phyloP scores from a whole-genome alignment of 2,888 invertebrate genomes.

The Heteromurus nitidus region DNA sequence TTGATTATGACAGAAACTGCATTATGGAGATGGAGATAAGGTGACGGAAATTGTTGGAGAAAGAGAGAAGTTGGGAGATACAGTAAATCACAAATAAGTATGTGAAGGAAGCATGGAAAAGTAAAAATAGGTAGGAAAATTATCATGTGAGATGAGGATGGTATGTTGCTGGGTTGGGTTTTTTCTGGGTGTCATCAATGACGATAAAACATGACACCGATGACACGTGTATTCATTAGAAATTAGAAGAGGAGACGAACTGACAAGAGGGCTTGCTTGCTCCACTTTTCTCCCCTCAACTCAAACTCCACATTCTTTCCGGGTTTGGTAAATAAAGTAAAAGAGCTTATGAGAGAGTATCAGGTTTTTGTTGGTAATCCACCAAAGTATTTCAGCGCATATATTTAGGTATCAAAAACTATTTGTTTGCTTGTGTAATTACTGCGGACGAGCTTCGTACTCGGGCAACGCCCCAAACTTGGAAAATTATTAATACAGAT shows the following conservation, averaged over 20 bases:
- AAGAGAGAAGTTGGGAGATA: no score
- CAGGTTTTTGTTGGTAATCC: no score
- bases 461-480: neutral
- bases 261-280: neutral
- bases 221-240: conserved; percentile 14
- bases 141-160: neutral
- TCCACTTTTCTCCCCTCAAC: neutral
- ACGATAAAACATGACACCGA: neutral
- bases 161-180: neutral
- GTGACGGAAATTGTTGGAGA: no score
- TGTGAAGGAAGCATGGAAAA: neutral
- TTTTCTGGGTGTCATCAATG: neutral
- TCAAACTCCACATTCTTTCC: neutral
- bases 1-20: no score
- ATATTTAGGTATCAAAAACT: no score
- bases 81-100: no score
- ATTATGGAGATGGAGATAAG: no score
- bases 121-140: neutral
- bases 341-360: neutral
- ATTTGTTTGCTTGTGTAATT: neutral
- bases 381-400: no score
- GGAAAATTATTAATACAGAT: neutral
- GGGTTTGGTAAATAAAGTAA: neutral
- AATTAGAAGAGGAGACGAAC: conserved; percentile 1
- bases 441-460: no score